A percentile compares a stretch with the other conserved stretches of the same genome.
Evolutionary conservation across 2,888 invertebrate genomes (phyloP).

Genomic region (Opisthograptis luteolata): DNA sequence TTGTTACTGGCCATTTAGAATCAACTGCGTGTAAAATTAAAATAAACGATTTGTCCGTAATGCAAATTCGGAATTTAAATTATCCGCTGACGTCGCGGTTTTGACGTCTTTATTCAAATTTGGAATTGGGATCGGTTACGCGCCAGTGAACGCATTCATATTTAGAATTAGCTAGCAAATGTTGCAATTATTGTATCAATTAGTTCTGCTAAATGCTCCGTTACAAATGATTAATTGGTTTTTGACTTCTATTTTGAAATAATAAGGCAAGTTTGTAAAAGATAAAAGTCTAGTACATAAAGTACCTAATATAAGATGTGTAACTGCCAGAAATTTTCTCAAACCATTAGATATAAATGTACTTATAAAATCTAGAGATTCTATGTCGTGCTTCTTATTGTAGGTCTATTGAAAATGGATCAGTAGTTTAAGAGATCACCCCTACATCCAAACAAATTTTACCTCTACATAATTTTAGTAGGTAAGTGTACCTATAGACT

Average conservation of each 20-base stretch:
- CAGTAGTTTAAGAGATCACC: too few species aligned
- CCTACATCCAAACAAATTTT: too few species aligned
- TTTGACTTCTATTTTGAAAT: background rate
- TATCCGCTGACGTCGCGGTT: constrained; percentile 67
- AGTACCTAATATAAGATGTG: too few species aligned
- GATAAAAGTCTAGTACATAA: too few species aligned
- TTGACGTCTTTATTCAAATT: constrained; percentile 78
- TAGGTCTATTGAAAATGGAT: too few species aligned
- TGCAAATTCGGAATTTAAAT: constrained; percentile 60
- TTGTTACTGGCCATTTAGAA: constrained; percentile 64
- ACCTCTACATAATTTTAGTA: too few species aligned
- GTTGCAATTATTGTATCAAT: constrained; percentile 28
- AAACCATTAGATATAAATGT: too few species aligned
- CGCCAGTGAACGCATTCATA: constrained; percentile 66
- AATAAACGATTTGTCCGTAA: constrained; percentile 75
- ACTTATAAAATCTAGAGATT: too few species aligned
- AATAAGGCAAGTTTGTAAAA: background rate
- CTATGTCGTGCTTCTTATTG: too few species aligned
- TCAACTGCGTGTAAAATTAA: constrained; percentile 81
- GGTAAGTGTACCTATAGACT: too few species aligned
- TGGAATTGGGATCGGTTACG: constrained; percentile 69
- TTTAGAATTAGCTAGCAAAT: constrained; percentile 55
- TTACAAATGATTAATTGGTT: constrained; percentile 17
- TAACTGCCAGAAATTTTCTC: too few species aligned
- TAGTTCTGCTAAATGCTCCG: constrained; percentile 21